phyloP scores from a whole-genome alignment of 30 jellyfish, hydroid and myxozoan genomes.

The Aurelia aurita region DNA sequence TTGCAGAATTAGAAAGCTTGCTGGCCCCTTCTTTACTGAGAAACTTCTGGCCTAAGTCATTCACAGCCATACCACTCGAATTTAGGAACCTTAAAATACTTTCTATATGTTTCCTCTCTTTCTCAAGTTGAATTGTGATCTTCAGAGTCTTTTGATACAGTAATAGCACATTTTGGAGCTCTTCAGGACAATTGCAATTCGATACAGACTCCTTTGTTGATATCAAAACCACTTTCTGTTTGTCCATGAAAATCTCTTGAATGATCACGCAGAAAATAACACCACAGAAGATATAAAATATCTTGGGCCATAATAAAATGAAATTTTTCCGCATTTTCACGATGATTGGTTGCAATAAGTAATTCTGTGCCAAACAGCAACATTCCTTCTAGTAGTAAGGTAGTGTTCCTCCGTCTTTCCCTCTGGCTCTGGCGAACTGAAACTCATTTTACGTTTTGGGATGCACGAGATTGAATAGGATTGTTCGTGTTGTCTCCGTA shows the following conservation, averaged over 20 bases:
- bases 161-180: neutral
- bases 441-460: too few species aligned
- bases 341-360: too few species aligned
- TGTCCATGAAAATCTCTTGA: conserved; percentile 4
- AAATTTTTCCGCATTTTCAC: conserved; percentile 27
- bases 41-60: neutral
- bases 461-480: too few species aligned
- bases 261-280: neutral
- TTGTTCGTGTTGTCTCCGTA: too few species aligned
- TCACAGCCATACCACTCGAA: neutral
- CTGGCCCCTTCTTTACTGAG: neutral
- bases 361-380: too few species aligned
- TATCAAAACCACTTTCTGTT: neutral
- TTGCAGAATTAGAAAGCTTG: neutral
- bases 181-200: neutral
- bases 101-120: conserved; percentile 1
- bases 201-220: neutral
- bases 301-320: neutral
- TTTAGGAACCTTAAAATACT: neutral
- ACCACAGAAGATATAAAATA: conserved; percentile 28
- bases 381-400: too few species aligned
- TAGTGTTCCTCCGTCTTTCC: too few species aligned
- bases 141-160: neutral
- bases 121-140: neutral
- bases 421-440: too few species aligned